phyloP scores from a whole-genome alignment of 2,797 vertebrate genomes.

The Masticophis lateralis region DNA sequence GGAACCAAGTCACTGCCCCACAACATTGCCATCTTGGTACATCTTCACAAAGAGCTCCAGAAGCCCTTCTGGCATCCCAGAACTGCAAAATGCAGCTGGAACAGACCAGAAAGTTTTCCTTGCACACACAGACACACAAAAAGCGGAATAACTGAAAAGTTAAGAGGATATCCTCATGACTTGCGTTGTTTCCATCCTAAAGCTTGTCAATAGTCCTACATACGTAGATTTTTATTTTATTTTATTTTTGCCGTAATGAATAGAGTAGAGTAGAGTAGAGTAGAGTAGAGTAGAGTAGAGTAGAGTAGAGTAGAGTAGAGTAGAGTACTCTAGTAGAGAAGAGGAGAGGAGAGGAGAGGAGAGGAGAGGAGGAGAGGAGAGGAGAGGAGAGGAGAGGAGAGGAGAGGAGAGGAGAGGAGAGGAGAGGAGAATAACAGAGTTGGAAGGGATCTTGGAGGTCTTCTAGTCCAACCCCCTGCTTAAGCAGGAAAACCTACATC shows the following conservation, averaged over 20 bases:
- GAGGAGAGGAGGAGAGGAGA: no score
- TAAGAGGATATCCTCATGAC: background rate
- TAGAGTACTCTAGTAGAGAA: no score
- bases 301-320: no score
- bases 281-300: no score
- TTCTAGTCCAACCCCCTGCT: no score
- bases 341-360: no score
- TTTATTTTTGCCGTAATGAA: background rate
- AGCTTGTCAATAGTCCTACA: background rate
- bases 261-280: no score
- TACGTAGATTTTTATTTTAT: background rate
- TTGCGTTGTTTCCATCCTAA: background rate
- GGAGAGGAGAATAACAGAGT: no score
- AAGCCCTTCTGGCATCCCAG: constrained; percentile 13
- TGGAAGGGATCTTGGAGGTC: no score
- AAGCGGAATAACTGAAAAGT: background rate
- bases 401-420: no score
- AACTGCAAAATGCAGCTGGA: constrained; percentile 28
- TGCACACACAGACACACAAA: background rate
- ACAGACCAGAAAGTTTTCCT: background rate
- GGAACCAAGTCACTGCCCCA: constrained; percentile 72
- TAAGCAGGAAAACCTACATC: no score
- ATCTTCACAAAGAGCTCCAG: constrained; percentile 4
- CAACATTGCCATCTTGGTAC: constrained; percentile 88
- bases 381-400: no score